These are phyloP conservation scores for Drepana arcuata DNA, from an alignment of 1,140 invertebrate genomes.

Conservation along the genomic window DNA sequence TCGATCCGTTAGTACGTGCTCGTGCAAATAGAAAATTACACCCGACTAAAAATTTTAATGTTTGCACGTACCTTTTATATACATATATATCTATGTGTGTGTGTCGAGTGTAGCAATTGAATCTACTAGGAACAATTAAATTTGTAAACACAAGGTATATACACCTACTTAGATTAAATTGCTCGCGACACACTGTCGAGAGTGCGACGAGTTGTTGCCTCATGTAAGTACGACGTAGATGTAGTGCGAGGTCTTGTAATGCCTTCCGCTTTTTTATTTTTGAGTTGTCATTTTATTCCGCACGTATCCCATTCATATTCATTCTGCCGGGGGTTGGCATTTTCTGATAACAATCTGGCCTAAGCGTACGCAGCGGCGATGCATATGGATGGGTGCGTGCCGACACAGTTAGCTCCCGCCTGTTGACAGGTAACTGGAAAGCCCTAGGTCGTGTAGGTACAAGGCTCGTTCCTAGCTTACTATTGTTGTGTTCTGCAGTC, in stretches of 20 bases:
- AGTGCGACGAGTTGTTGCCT: constrained; percentile 20
- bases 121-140: too few species aligned
- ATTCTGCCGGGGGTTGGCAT: constrained; percentile 67
- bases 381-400: constrained; percentile 68
- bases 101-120: constrained; percentile 14
- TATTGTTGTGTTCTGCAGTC: constrained; percentile 63
- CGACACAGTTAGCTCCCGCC: constrained; percentile 41
- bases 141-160: too few species aligned
- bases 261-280: constrained; percentile 63
- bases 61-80: constrained; percentile 23
- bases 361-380: constrained; percentile 37
- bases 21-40: constrained; percentile 5
- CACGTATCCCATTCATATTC: constrained; percentile 74
- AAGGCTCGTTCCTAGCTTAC: too few species aligned
- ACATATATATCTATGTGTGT: too few species aligned
- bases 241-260: constrained; percentile 61
- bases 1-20: constrained; percentile 37
- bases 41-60: constrained; percentile 2
- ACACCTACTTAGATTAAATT: constrained; percentile 35
- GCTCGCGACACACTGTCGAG: constrained; percentile 18
- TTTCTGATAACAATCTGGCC: constrained; percentile 37
- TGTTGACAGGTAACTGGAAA: constrained; percentile 45
- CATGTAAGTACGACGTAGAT: constrained; percentile 54
- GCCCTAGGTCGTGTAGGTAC: constrained; percentile 4
- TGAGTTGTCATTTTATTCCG: constrained; percentile 70